Base-by-base conservation (phyloP, 1,140 invertebrate species). In the Spodoptera frugiperda region DNA sequence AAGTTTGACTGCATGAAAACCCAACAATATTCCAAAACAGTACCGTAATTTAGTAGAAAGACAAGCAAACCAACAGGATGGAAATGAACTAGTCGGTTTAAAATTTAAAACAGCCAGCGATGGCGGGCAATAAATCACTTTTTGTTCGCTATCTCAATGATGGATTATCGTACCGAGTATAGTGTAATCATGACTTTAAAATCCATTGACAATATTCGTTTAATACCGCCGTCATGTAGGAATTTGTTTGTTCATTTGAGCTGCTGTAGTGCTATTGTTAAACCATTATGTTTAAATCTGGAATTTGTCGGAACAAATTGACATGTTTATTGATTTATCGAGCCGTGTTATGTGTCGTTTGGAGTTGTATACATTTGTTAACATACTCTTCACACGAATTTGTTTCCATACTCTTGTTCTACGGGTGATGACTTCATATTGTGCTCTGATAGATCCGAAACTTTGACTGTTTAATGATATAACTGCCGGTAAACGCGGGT, bases 141-240 rank as follows among this genome's bases (percentile, higher is more conserved):
- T 82, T 79, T 72, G 54, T 71, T 30, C 61, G 54, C 30, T 84
- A 84, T 85, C 82, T 85, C 71, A 44, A 61, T 85, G 80, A 85
- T 85, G 78, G 84, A 85, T 85, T 77, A 79, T 82, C 76, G 51
- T 48, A 44, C 17, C 5, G 55, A 59, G 55, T 48, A 61, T 57
- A 48, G 63, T 51, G 76, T 61, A 72, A 83, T 80, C 78, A 78
- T 78, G 70, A 81, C 72, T 78, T 75, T 74, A 74, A 77, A 73
- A 80, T 78, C 54, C 67, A 79, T 72, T 63, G 73, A 75, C 76
- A 70, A 59, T 73, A 48, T 30, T 19, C 21, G 55, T 44, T 46
- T 12, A 9, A 57, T 57, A 5, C 21, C 54, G 25, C 3, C 15
- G 33, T 19, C 59, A 46, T 21, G 17, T 17, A 63, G 59, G 59